Percentiles rank a stretch among this genome's conserved stretches.
Conservation (phyloP, 2,888 invertebrate species). For the Hirtodrosophila trivittata region DNA sequence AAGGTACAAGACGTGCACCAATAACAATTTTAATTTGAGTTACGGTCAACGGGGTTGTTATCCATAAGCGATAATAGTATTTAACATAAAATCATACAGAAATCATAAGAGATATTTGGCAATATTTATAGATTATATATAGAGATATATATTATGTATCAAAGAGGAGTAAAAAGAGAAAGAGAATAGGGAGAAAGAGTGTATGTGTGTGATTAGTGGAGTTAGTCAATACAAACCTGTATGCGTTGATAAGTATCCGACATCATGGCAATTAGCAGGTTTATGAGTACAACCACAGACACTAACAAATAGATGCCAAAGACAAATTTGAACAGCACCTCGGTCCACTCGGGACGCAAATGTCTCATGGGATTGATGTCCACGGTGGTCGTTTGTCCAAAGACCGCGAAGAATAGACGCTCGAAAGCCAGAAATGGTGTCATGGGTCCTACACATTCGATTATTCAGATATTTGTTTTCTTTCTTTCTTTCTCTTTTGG, state of each 20-base stretch:
- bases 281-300: slow-evolving; percentile 98
- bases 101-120: slow-evolving; percentile 1
- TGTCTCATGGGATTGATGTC: slow-evolving; percentile 90
- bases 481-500: slow-evolving; percentile 11
- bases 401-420: slow-evolving; percentile 98
- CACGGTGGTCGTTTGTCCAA: slow-evolving; percentile 95
- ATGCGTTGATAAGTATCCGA: slow-evolving; percentile 99
- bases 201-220: slow-evolving; percentile 74
- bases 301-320: slow-evolving; percentile 99
- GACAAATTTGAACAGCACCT: slow-evolving; percentile 94
- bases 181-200: slow-evolving; percentile 54
- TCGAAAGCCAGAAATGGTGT: slow-evolving; percentile 96
- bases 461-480: slow-evolving; percentile 35
- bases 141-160: neutral
- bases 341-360: slow-evolving; percentile 91
- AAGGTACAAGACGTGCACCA: slow-evolving; percentile 18
- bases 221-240: slow-evolving; percentile 90
- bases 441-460: slow-evolving; percentile 85
- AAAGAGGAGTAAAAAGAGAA: slow-evolving; percentile 29
- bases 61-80: slow-evolving; percentile 26
- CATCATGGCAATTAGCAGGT: slow-evolving; percentile 99
- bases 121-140: neutral
- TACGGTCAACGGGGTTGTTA: slow-evolving; percentile 56
- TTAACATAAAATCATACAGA: too few species aligned
- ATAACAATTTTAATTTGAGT: slow-evolving; percentile 30